A percentile compares a stretch with the other conserved stretches of the same genome.
These are phyloP conservation scores for Saimiri boliviensis DNA, from an alignment of 2,113 vertebrate species.

Conservation along the genomic window DNA sequence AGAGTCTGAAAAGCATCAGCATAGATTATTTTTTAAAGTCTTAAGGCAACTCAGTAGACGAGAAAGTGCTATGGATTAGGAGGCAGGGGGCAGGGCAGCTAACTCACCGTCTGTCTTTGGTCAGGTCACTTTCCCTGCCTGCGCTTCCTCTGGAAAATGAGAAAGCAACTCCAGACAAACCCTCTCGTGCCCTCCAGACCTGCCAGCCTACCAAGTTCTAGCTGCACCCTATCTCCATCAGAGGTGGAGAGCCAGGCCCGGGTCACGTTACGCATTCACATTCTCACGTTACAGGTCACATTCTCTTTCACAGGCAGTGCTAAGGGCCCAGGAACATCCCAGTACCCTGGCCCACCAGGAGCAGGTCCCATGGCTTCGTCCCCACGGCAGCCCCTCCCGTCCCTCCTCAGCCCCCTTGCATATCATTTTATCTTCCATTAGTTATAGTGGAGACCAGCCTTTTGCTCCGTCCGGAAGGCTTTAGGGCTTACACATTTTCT, in stretches of 20 bases:
- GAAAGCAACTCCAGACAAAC: not conserved
- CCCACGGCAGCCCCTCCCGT: not conserved
- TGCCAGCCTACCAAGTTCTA: not conserved
- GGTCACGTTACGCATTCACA: not conserved
- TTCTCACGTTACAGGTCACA: too few relatives aligned
- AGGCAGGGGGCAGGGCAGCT: fast-evolving
- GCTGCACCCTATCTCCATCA: not conserved
- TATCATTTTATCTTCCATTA: not conserved
- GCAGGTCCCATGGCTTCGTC: not conserved
- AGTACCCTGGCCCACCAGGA: not conserved
- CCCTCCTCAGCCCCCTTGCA: not conserved
- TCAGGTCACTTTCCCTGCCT: not conserved
- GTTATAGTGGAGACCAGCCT: not conserved
- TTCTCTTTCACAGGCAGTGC: fast-evolving
- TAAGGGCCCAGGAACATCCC: not conserved
- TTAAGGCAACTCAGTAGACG: not conserved
- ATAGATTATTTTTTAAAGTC: not conserved
- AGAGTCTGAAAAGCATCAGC: not conserved
- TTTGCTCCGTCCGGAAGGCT: not conserved
- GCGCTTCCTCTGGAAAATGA: not conserved
- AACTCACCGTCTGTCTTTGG: not conserved
- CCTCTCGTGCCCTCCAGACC: not conserved
- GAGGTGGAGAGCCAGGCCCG: not conserved
- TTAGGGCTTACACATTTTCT: not conserved
- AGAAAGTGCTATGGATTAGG: not conserved